These are phyloP conservation scores for Eupithecia insigniata DNA, from an alignment of 2,888 invertebrate genomes.

Conservation along the genomic window DNA sequence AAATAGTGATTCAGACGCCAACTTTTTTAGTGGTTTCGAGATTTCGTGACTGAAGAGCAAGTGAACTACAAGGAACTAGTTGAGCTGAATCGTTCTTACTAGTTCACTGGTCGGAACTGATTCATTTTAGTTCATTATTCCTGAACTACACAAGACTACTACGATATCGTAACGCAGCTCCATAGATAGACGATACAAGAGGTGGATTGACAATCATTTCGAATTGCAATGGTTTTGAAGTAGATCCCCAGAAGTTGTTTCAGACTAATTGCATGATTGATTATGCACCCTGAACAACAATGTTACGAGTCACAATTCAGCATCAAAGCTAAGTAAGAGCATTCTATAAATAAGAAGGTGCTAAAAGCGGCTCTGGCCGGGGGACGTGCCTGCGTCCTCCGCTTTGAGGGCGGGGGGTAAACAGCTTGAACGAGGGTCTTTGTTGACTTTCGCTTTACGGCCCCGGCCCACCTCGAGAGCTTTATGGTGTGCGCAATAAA, in stretches of 20 bases:
- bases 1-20: too few species aligned
- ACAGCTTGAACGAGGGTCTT: slow-evolving; percentile 75
- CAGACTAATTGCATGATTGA: slow-evolving; percentile 37
- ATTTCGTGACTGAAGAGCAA: too few species aligned
- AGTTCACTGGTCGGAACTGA: too few species aligned
- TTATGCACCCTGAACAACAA: slow-evolving; percentile 58
- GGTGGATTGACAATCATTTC: neutral
- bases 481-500: slow-evolving; percentile 70
- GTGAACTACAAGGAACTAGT: too few species aligned
- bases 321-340: slow-evolving; percentile 57
- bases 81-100: too few species aligned
- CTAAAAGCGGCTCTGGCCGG: slow-evolving; percentile 80
- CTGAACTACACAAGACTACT: too few species aligned
- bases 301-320: slow-evolving; percentile 79
- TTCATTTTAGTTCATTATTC: too few species aligned
- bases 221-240: neutral
- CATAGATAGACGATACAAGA: neutral
- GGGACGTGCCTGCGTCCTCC: slow-evolving; percentile 76
- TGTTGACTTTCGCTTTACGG: slow-evolving; percentile 81
- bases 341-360: slow-evolving; percentile 83
- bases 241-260: neutral
- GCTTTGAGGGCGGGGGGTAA: slow-evolving; percentile 81
- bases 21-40: too few species aligned
- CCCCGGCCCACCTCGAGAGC: slow-evolving; percentile 59
- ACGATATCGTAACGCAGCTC: neutral